Conservation (phyloP, 2,888 invertebrate species). For the Drosophila sordidula region DNA sequence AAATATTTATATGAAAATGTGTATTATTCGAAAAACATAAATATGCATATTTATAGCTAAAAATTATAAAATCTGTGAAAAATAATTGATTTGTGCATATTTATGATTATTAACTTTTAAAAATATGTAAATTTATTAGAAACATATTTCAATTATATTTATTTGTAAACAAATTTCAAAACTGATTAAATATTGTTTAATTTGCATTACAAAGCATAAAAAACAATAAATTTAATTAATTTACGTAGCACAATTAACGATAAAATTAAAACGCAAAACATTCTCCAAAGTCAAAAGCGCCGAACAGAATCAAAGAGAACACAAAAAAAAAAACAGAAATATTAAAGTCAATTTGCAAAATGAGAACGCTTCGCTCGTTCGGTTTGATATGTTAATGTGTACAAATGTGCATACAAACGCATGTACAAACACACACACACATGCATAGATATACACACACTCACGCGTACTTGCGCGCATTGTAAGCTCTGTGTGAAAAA, state of each 20-base stretch:
- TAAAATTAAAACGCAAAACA: slow-evolving; percentile 60
- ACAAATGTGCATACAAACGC: slow-evolving; percentile 50
- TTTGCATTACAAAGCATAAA: slow-evolving; percentile 12
- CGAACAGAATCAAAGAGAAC: slow-evolving; percentile 43
- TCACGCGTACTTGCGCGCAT: slow-evolving; percentile 36
- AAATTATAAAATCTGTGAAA: too few relatives aligned
- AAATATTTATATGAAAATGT: neutral
- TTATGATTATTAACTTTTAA: neutral
- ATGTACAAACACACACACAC: slow-evolving; percentile 9
- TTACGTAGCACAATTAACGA: slow-evolving; percentile 45
- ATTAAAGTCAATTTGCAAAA: slow-evolving; percentile 82
- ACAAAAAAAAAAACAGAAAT: slow-evolving; percentile 41
- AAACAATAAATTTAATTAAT: slow-evolving; percentile 33
- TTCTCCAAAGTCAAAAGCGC: slow-evolving; percentile 42
- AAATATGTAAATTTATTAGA: neutral
- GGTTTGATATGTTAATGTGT: slow-evolving; percentile 82
- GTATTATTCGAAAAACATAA: neutral
- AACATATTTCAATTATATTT: too few relatives aligned
- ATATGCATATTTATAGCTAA: neutral
- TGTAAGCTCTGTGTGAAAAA: slow-evolving; percentile 81
- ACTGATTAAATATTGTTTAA: slow-evolving; percentile 1
- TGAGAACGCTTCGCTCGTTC: slow-evolving; percentile 71
- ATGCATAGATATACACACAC: slow-evolving; percentile 4
- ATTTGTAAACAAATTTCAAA: too few relatives aligned
- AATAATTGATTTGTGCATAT: neutral